A percentile compares a stretch with the other conserved stretches of the same genome.
Conservation (phyloP, 2,888 invertebrate species). For the Eremobia ochroleuca region DNA sequence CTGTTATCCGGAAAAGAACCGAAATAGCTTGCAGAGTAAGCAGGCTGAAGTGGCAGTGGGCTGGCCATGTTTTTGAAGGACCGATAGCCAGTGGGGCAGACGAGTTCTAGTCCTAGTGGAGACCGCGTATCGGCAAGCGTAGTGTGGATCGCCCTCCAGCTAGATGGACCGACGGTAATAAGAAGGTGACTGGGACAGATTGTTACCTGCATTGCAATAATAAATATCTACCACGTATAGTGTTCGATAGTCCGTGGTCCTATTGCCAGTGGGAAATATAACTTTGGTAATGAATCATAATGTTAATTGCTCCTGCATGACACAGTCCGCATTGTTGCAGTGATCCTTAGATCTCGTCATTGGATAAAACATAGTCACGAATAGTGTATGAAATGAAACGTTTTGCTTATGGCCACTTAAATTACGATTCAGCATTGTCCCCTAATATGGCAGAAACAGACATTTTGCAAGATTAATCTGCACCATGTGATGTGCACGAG, state of each 20-base stretch:
- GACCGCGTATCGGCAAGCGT: neutral
- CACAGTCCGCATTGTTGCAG: constrained; percentile 31
- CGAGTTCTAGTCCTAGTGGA: too few relatives aligned
- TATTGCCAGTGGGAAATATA: neutral
- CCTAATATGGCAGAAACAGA: neutral
- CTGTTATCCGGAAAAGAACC: too few relatives aligned
- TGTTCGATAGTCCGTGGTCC: neutral
- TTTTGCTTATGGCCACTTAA: constrained; percentile 31
- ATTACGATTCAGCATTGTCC: constrained; percentile 7
- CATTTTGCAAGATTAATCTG: constrained; percentile 1
- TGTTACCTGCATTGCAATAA: neutral
- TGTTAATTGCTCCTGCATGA: constrained; percentile 45
- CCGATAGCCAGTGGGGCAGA: too few relatives aligned
- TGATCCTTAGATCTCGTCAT: constrained; percentile 47
- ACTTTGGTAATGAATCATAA: constrained; percentile 45
- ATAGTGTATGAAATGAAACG: constrained; percentile 43
- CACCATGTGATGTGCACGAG: neutral
- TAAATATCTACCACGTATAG: neutral
- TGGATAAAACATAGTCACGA: constrained; percentile 63
- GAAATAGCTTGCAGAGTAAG: too few relatives aligned
- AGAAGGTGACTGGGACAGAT: neutral
- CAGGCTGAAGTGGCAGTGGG: too few relatives aligned
- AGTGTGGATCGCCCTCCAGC: neutral
- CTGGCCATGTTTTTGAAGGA: too few relatives aligned
- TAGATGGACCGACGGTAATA: neutral